Evolutionary conservation across 64 coral and sea anemone species (phyloP).

Genomic region (Montipora efflorescens): DNA sequence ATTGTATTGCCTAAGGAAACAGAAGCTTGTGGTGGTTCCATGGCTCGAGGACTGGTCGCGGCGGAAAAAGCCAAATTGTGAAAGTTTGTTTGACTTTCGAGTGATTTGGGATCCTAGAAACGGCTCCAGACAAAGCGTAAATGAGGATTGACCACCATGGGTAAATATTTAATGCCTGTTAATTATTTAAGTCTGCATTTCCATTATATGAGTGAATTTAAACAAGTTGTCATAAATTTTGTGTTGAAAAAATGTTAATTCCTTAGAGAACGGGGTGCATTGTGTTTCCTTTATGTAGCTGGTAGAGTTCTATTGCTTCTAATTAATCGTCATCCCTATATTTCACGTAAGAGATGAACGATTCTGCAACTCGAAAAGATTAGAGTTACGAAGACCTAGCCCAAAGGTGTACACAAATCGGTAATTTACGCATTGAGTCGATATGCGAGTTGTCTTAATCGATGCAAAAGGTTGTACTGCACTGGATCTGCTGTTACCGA

Average conservation of each 20-base stretch:
- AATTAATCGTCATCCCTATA: too few species aligned
- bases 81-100: constrained; percentile 4
- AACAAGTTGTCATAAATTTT: neutral
- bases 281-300: neutral
- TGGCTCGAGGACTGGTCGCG: neutral
- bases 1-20: neutral
- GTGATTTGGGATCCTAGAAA: neutral
- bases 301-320: neutral
- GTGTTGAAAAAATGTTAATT: neutral
- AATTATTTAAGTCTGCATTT: neutral
- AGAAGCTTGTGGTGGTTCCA: neutral
- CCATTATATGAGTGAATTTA: neutral
- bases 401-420: too few species aligned
- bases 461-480: too few species aligned
- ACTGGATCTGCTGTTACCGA: too few species aligned
- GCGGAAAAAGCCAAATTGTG: neutral
- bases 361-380: too few species aligned
- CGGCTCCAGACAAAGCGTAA: neutral
- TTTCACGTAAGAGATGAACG: too few species aligned
- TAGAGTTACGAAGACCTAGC: too few species aligned
- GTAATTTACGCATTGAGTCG: too few species aligned
- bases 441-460: too few species aligned
- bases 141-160: neutral
- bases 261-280: neutral
- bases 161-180: constrained; percentile 39